These are phyloP conservation scores for Tenualosa ilisha DNA, from an alignment of 2,797 vertebrate genomes.

Conservation along the genomic window DNA sequence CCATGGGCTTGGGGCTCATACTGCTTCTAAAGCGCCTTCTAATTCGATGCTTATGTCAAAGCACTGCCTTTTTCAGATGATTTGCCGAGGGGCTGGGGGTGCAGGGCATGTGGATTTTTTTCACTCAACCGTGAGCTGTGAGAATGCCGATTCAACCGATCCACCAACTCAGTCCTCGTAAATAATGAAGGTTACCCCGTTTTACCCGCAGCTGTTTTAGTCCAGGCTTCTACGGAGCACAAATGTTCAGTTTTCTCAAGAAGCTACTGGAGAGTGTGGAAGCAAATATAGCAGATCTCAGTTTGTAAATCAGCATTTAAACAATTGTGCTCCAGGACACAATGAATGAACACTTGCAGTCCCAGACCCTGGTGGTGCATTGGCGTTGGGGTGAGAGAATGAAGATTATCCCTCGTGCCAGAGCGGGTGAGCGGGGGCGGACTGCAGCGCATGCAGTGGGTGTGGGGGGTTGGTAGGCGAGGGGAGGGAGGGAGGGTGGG, in stretches of 20 bases:
- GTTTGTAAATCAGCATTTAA: background rate
- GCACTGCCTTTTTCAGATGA: background rate
- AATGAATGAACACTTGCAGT: too few relatives aligned
- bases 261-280: background rate
- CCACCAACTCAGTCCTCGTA: background rate
- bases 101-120: background rate
- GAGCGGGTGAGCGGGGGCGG: conserved; percentile 42
- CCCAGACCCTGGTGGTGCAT: conserved; percentile 6
- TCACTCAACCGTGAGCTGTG: background rate
- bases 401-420: conserved; percentile 61
- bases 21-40: background rate
- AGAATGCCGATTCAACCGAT: background rate
- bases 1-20: background rate
- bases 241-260: too few relatives aligned
- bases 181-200: background rate
- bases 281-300: background rate
- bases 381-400: conserved; percentile 38
- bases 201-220: background rate
- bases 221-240: background rate
- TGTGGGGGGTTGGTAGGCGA: background rate
- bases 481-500: conserved; percentile 43
- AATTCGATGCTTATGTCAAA: background rate
- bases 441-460: background rate
- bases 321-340: too few relatives aligned
- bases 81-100: background rate